Base-by-base conservation (phyloP, 2,113 vertebrate genomes). In the Pogonocichla stellata region DNA sequence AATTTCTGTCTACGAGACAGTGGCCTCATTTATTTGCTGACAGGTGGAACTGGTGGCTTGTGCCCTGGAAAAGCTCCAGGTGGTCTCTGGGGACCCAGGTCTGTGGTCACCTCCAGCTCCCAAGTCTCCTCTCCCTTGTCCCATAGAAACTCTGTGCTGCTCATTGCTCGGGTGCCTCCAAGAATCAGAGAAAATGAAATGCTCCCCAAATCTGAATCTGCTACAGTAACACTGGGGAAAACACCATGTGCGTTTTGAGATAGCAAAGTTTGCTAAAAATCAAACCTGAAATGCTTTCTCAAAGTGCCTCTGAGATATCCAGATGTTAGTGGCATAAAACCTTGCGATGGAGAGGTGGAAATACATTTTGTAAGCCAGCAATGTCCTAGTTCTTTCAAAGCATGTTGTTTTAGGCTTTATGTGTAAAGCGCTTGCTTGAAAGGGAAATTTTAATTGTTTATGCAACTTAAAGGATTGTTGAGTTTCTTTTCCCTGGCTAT, bases 1-100 rank as follows among this genome's bases (percentile, higher is more conserved):
- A 45, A 9, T 54, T 65, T 51, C 47, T 86, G 26, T 22, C 26
- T 70, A 1, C 0, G 1, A 42, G 69, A 36, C 0, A 0, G 3
- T 26, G 23, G 18, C 25, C 19, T 88, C 29, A 13, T 54, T 82
- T 84, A 33, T 89, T 66, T 93, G 34, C 61, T 81, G 40, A 6
- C 34, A 79, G 48, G 34, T 90, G 6, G 26, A 88, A 48, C 14
- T 42, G 12, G 10, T 51, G 43, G 3, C 29, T 61, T 64, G 26
- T 60, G 26, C 10, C 34, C 51, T 71, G 15, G 33, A 34, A 43
- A 70, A 50, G 5, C 24, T 58, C 62, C 38, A 38, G 57, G 50
- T 19, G 18, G 8, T 43, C 28, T 25, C 1, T 50, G 47, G 18
- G 23, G 24, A 66, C 23, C 3, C 23, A 33, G 9, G 5, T 53